Percentiles rank a stretch among this genome's conserved stretches.
Evolutionary conservation across 1,140 invertebrate genomes (phyloP).

Genomic region (Neotoxoptera formosana): DNA sequence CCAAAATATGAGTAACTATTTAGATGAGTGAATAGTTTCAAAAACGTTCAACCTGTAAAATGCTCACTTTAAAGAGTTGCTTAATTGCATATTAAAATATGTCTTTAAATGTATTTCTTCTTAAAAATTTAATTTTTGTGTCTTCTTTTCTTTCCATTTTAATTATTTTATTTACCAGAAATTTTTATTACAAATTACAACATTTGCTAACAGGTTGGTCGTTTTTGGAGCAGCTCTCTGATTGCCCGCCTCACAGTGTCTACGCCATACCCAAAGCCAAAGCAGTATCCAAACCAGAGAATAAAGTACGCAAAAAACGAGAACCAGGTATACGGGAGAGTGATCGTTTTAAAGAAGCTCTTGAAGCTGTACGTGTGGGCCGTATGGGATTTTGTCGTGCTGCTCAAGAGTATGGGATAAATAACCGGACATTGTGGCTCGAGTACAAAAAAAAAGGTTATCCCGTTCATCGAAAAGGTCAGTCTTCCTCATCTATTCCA

Average conservation of each 20-base stretch:
- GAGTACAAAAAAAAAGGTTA: slow-evolving; percentile 85
- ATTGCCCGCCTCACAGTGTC: slow-evolving; percentile 56
- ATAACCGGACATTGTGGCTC: slow-evolving; percentile 83
- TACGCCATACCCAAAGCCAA: slow-evolving; percentile 57
- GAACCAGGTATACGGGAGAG: slow-evolving; percentile 55
- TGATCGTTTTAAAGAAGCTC: slow-evolving; percentile 65
- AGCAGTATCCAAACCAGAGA: slow-evolving; percentile 47
- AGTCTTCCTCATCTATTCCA: slow-evolving; percentile 10
- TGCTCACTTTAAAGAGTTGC: slow-evolving; percentile 48
- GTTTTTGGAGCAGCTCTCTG: slow-evolving; percentile 57
- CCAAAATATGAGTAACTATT: slow-evolving; percentile 45
- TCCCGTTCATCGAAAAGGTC: slow-evolving; percentile 66
- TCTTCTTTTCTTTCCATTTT: slow-evolving; percentile 44
- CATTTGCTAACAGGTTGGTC: slow-evolving; percentile 58
- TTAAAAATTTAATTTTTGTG: slow-evolving; percentile 45
- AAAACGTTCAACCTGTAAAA: slow-evolving; percentile 57
- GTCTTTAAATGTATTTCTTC: slow-evolving; percentile 44
- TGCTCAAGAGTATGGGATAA: slow-evolving; percentile 80
- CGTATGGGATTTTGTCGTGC: slow-evolving; percentile 86
- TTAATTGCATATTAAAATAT: slow-evolving; percentile 44
- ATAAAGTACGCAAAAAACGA: slow-evolving; percentile 52
- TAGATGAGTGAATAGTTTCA: slow-evolving; percentile 54
- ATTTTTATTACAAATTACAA: slow-evolving; percentile 50
- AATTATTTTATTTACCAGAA: slow-evolving; percentile 45
- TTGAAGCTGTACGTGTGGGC: slow-evolving; percentile 81